Conservation (phyloP, 2,113 vertebrate genomes). For the Neolamprologus tretocephalus region DNA sequence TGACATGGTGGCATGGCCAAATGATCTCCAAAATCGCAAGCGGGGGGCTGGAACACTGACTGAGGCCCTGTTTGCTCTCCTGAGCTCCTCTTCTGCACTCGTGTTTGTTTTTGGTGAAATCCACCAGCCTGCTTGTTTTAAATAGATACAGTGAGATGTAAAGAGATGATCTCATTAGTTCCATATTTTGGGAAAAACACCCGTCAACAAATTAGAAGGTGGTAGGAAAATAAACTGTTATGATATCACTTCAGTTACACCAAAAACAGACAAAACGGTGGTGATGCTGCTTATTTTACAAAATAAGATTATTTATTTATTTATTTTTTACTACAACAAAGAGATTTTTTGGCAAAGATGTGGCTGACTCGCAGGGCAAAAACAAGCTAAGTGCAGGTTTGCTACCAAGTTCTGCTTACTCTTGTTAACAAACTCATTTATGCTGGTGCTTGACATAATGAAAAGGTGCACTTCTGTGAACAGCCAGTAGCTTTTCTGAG, state of each 20-base stretch:
- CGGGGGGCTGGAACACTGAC: constrained; percentile 4
- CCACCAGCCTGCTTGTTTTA: background rate
- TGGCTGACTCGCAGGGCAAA: background rate
- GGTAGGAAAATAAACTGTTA: background rate
- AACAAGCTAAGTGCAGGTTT: background rate
- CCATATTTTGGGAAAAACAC: background rate
- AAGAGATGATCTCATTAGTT: background rate
- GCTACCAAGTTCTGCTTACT: background rate
- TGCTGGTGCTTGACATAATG: background rate
- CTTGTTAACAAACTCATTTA: background rate
- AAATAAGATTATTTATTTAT: background rate
- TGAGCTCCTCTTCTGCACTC: background rate
- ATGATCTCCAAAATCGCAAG: constrained; percentile 48
- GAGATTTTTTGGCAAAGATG: background rate
- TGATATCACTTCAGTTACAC: background rate
- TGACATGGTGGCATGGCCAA: constrained; percentile 37
- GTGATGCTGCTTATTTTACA: background rate
- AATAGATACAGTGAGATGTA: background rate
- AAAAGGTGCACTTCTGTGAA: background rate
- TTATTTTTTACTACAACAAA: too few relatives aligned
- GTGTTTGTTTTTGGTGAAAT: background rate
- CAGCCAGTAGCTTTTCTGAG: background rate
- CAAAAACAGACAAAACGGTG: background rate
- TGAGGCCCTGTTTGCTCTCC: constrained; percentile 5
- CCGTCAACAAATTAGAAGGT: background rate